Base-by-base conservation (phyloP, 2,797 vertebrate species). In the Pangasius macronema region DNA sequence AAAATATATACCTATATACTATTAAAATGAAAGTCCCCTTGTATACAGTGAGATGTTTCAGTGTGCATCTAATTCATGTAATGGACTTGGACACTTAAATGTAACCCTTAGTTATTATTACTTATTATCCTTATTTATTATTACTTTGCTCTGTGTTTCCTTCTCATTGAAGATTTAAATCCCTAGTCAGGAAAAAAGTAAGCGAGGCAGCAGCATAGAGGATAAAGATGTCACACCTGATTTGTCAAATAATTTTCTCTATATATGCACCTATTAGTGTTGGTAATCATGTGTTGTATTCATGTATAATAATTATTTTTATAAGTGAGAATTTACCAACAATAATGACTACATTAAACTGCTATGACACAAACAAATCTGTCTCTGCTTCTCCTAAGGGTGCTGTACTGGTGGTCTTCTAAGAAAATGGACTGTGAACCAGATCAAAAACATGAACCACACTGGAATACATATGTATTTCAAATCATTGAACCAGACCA, bases 341-440 rank as follows among this genome's bases (percentile, higher is more conserved):
- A 22, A 20, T 42, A 3, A 22, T 42, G 20, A 24, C 20, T 72
- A 20, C 36, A 72, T 1, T 24, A 39, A 36, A 68, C 67, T 36
- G 67, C 16, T 20, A 36, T 36, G 33, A 27, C 42, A 49, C 1
- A 75, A n/a, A 75, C 33, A 72, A 49, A 30, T 77, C 22, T 27
- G 39, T 79, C 42, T 89, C 51, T 89, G 18, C 30, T 80, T 86
- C 14, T 61, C 24, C 22, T 53, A 68, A 92, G 91, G 82, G 5
- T 80, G 36, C 61, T 91, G 27, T 76, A 55, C 36, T 88, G 88
- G 83, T 82, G 84, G 80, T 65, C 68, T 1, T 76, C 13, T 67
- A n/a, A 88, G n/a, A 88, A 33, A 57, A 42, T 46, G 27, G 83
- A 30, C 63, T 33, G 5, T 76, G 55, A 67, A n/a, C 63, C 33